Conservation (phyloP, 1,140 invertebrate species). For the Aphis gossypii region DNA sequence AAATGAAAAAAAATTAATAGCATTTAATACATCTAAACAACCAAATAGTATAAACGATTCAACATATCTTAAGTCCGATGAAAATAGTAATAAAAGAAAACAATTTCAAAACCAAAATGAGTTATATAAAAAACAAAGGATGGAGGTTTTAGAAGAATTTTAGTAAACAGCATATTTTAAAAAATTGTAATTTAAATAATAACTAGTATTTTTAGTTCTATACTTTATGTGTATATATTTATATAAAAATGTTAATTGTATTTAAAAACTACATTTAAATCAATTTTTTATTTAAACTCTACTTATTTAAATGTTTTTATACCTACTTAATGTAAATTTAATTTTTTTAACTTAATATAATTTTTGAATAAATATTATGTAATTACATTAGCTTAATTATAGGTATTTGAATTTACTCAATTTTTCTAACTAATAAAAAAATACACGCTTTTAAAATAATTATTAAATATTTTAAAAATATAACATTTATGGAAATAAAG, state of each 20-base stretch:
- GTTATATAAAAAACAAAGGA: neutral
- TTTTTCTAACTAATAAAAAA: too few species aligned
- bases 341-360: too few species aligned
- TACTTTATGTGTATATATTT: neutral
- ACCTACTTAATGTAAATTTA: neutral
- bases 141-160: neutral
- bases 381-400: too few species aligned
- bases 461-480: too few species aligned
- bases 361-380: neutral
- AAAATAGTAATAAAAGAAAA: neutral
- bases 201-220: neutral
- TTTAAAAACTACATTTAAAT: neutral
- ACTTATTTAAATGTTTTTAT: neutral
- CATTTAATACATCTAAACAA: neutral
- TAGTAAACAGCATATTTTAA: neutral
- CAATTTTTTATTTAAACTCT: too few species aligned
- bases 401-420: too few species aligned
- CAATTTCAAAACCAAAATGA: neutral
- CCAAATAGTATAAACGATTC: neutral
- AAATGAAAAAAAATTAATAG: neutral
- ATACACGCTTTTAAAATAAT: too few species aligned
- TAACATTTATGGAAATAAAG: too few species aligned
- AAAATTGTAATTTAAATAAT: neutral
- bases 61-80: neutral
- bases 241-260: neutral